Percentiles rank a stretch among this genome's conserved stretches.
Conservation (phyloP, 2,888 invertebrate genomes). For the Drosophila rellima region DNA sequence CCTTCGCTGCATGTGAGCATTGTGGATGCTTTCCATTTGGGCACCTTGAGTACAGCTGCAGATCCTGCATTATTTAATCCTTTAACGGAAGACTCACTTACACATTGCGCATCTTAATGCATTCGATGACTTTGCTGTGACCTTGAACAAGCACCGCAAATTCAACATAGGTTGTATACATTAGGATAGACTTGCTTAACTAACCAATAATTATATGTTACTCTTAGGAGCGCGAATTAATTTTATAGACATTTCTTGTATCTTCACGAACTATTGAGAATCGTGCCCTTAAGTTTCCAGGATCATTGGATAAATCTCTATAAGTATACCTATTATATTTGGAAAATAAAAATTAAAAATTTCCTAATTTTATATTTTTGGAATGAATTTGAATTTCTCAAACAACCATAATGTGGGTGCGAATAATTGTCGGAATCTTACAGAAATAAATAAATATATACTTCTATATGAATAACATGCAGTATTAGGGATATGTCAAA, state of each 20-base stretch:
- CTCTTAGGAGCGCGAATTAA: neutral
- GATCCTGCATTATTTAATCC: conserved; percentile 31
- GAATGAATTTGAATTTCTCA: too few relatives aligned
- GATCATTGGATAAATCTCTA: too few relatives aligned
- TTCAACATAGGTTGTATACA: neutral
- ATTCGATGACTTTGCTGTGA: neutral
- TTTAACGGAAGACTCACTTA: conserved; percentile 24
- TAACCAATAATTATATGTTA: neutral
- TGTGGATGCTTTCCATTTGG: conserved; percentile 31
- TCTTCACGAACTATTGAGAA: too few relatives aligned
- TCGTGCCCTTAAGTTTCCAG: too few relatives aligned
- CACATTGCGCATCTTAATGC: neutral
- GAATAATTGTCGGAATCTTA: too few relatives aligned
- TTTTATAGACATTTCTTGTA: too few relatives aligned
- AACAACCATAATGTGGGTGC: too few relatives aligned
- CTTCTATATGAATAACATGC: neutral
- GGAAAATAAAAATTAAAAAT: too few relatives aligned
- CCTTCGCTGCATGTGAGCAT: conserved; percentile 11
- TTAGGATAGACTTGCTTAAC: neutral
- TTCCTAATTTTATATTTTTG: too few relatives aligned
- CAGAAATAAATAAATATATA: neutral
- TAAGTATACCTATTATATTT: too few relatives aligned
- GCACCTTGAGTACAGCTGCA: conserved; percentile 41
- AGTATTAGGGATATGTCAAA: too few relatives aligned
- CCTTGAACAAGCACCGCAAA: neutral